Evolutionary conservation across 2,797 vertebrate species (phyloP), one percentile per base, ranked within the genome.

Genomic region (Todus mexicanus): DNA sequence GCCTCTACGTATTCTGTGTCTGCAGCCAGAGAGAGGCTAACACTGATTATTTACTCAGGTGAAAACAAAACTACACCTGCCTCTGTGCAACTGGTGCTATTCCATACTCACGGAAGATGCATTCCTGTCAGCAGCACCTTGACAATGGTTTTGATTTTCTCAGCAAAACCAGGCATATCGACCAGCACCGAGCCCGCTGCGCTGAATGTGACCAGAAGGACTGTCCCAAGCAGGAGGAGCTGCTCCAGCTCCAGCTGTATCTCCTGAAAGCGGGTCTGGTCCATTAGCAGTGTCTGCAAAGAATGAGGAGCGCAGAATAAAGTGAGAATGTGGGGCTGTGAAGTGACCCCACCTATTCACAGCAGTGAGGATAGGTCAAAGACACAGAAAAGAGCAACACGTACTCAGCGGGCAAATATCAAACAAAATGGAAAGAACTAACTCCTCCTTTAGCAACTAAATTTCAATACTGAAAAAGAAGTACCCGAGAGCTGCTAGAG

Each of bases 211-310:
- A 99, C 97, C 76, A 99, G 98, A 31, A 99, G 97, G 81, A 99
- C 93, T 0, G 99, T 98, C 31, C 99, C 98, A 15, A 98, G 95
- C 84, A 99, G 6, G 1, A 98, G 97, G 33, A 99, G 96, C 20
- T 96, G 97, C 79, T 98, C 98, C 47, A 98, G 93, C 93, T 99
- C 98, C 85, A 98, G 95, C 96, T 99, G 98, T 90, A 99, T 98
- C 95, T 99, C 99, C 95, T 98, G 98, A 89, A 99, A 99, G 57
- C 99, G 98, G 11, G 95, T 89, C 94, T 99, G 98, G 96, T 99
- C 99, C 99, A 99, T 99, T 77, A 99, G 76, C 90, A 99, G 88
- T 0, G 99, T 99, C 99, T 99, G 92, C 15, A 73, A 59, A 16
- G 70, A 64, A 79, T 0, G 31, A 78, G 45, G 53, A 85, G 65